Evolutionary conservation across 2,888 invertebrate species (phyloP).

Genomic region (Leptinotarsa rubiginosa): DNA sequence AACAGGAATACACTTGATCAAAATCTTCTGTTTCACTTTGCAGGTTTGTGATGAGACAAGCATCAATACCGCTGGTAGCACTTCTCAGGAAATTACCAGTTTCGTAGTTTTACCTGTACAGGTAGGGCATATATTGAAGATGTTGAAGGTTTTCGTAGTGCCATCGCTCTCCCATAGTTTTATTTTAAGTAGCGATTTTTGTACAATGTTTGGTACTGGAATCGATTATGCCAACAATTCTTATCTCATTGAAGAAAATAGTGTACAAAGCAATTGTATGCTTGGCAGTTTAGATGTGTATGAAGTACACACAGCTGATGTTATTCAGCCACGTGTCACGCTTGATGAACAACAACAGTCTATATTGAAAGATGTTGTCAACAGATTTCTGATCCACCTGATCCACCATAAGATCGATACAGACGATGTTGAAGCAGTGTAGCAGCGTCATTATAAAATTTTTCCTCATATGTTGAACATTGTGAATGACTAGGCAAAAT

Average conservation of each 20-base stretch:
- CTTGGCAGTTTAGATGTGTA: background rate
- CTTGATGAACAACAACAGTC: background rate
- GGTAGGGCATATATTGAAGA: background rate
- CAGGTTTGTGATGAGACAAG: background rate
- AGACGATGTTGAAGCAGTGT: background rate
- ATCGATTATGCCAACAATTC: background rate
- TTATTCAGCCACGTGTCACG: background rate
- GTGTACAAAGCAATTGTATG: background rate
- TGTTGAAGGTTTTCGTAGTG: background rate
- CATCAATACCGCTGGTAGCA: background rate
- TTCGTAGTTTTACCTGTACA: background rate
- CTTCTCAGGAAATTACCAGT: background rate
- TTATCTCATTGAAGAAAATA: background rate
- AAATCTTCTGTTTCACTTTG: background rate
- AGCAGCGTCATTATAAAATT: background rate
- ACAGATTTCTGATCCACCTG: background rate
- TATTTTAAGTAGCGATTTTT: background rate
- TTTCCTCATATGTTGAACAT: too few relatives aligned
- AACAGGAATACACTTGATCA: background rate
- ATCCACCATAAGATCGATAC: background rate
- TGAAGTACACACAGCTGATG: background rate
- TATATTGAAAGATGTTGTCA: background rate
- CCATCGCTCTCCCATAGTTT: background rate
- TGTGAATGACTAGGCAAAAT: too few relatives aligned
- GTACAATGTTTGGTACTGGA: background rate